Base-by-base conservation (phyloP, 2,888 invertebrate species). In the Sinelater perroti region DNA sequence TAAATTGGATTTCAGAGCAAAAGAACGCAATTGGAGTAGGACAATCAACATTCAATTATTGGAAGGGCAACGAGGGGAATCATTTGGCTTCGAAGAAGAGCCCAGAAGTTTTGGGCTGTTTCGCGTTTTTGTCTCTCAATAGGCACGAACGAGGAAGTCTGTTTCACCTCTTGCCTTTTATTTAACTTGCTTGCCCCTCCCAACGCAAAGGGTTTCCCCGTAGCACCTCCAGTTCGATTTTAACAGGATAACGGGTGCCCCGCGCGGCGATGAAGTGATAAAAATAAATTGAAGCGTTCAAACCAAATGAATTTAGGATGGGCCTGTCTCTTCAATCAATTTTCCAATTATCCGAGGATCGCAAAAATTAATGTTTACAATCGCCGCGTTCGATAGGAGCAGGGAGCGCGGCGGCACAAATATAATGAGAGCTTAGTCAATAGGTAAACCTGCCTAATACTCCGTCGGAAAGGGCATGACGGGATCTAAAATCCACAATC, bases 41-140 rank as follows among this genome's bases (percentile, higher is more conserved):
- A 45, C 30, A 28, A 28, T 45, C 30, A 18, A 30, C 45, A 45
- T 45, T 45, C 45, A 45, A 45, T 45, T 45, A 45, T 45, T n/a
- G 45, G 30, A 44, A 44, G 28, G 28, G 30, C 44, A 44, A 44
- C 44, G 30, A 44, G 24, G 38, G 14, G 24, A 40, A n/a, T 21
- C 13, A 26, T 40, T 35, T 16, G 16, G 35, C n/a, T 21, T 14
- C 14, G 14, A 14, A 20, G 14, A 40, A 40, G 13, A 38, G 6
- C 10, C 24, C 3, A 8, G n/a, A 24, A 24, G 21, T 40, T 40
- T 20, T 24, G 36, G 14, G 40, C 20, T 20, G 1, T 3, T 21
- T 4, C 2, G 17, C 20, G 38, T 38, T 20, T 38, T 38, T 38
- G 16, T 40, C 5, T 13, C 11, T 24, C 40, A 24, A 24, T 40